Conservation (phyloP, 2,797 vertebrate species). For the Anableps anableps region DNA sequence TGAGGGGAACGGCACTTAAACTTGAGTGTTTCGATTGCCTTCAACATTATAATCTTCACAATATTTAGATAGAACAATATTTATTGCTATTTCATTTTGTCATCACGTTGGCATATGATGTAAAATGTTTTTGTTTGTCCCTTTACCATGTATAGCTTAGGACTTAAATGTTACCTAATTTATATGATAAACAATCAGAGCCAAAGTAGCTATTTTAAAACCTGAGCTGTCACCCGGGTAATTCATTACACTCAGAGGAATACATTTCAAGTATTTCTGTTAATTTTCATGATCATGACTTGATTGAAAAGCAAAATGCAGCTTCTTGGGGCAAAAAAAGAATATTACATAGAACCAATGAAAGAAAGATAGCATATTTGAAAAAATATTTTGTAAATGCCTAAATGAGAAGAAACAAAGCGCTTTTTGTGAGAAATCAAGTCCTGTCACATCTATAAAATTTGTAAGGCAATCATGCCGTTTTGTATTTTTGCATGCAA, state of each 20-base stretch:
- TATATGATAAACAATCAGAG: too few relatives aligned
- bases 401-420: not conserved
- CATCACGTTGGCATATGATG: not conserved
- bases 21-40: constrained; percentile 1
- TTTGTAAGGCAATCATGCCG: not conserved
- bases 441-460: not conserved
- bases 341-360: not conserved
- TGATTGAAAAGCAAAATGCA: too few relatives aligned
- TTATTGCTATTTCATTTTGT: not conserved
- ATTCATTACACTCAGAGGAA: too few relatives aligned
- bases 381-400: not conserved
- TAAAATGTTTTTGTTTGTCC: not conserved
- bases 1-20: not conserved
- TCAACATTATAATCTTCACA: not conserved
- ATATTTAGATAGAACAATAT: constrained; percentile 8
- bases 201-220: constrained; percentile 51
- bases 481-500: not conserved
- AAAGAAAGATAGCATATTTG: not conserved
- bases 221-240: constrained; percentile 52
- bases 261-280: not conserved
- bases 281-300: not conserved
- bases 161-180: not conserved
- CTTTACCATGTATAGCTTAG: not conserved
- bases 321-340: not conserved
- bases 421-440: not conserved